Percentiles rank a stretch among this genome's conserved stretches.
phyloP scores from a whole-genome alignment of 2,797 vertebrate species.

The Alcedo quadribrachys region DNA sequence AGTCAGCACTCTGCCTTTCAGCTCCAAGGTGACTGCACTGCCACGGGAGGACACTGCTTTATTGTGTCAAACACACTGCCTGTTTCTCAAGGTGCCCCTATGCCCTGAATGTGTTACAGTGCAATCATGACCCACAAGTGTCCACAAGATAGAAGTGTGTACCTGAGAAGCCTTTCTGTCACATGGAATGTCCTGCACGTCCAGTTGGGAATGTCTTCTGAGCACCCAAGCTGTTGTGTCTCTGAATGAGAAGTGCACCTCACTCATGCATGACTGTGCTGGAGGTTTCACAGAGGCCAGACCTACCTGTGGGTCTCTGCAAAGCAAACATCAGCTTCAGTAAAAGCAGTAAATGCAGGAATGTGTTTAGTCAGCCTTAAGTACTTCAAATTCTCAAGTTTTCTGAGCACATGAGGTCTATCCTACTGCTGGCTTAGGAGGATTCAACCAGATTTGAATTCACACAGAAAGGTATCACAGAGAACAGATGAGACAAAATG shows the following conservation, averaged over 20 bases:
- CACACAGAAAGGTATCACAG: background rate
- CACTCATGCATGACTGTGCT: background rate
- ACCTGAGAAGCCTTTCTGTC: background rate
- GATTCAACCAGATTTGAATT: background rate
- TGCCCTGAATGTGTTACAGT: rapidly evolving
- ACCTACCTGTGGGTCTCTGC: slow-evolving; percentile 10
- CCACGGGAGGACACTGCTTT: background rate
- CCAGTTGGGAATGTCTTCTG: rapidly evolving
- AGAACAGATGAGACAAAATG: background rate
- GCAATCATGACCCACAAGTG: rapidly evolving
- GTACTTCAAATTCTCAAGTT: background rate
- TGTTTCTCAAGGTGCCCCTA: background rate
- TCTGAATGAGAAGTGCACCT: background rate
- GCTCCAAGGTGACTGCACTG: background rate
- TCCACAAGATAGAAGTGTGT: background rate
- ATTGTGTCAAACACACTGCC: background rate
- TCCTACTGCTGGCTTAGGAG: background rate
- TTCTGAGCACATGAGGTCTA: background rate
- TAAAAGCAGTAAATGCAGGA: background rate
- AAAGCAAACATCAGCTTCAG: slow-evolving; percentile 34
- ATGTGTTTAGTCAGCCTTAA: background rate
- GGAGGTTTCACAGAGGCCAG: background rate
- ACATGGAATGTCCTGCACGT: background rate
- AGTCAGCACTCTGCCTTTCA: background rate
- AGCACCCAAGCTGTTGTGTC: background rate